These are phyloP conservation scores for Periophthalmus modestus DNA, from an alignment of 2,113 vertebrate genomes.

Conservation along the genomic window DNA sequence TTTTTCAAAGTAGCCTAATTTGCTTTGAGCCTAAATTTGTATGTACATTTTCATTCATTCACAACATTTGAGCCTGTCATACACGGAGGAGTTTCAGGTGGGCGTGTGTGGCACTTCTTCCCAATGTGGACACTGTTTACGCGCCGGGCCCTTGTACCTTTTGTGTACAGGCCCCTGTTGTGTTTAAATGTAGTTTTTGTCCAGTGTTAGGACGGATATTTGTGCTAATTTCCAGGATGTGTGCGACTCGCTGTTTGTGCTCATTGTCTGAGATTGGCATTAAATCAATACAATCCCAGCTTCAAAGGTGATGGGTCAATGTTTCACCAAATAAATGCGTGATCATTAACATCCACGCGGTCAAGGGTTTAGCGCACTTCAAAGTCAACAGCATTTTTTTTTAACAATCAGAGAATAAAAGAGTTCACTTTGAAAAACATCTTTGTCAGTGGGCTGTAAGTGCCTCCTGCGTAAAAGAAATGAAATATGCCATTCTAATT, in stretches of 20 bases:
- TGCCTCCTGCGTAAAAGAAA: not conserved
- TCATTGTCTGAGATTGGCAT: constrained; percentile 32
- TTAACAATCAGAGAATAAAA: not conserved
- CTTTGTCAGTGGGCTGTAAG: not conserved
- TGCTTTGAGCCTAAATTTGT: constrained; percentile 36
- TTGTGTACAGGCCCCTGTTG: constrained; percentile 44
- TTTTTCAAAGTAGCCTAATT: not conserved
- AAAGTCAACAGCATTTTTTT: not conserved
- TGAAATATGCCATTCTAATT: not conserved
- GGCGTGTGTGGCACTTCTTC: constrained; percentile 52
- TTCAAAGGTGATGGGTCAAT: constrained; percentile 40
- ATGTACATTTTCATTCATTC: constrained; percentile 61
- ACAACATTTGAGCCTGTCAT: constrained; percentile 49
- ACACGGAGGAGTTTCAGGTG: constrained; percentile 31
- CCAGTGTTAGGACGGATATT: constrained; percentile 11
- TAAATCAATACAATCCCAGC: constrained; percentile 44
- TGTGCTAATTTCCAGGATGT: constrained; percentile 32
- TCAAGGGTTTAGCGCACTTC: constrained; percentile 3
- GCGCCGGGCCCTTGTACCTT: constrained; percentile 33
- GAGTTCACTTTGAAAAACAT: not conserved
- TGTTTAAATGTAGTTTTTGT: constrained; percentile 25
- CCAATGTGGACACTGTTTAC: constrained; percentile 28
- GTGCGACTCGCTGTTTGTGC: constrained; percentile 6
- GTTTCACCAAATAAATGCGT: constrained; percentile 16
- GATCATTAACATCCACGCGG: constrained; percentile 4